Evolutionary conservation across 2,113 vertebrate species (phyloP).

Genomic region (Cepphus grylle): DNA sequence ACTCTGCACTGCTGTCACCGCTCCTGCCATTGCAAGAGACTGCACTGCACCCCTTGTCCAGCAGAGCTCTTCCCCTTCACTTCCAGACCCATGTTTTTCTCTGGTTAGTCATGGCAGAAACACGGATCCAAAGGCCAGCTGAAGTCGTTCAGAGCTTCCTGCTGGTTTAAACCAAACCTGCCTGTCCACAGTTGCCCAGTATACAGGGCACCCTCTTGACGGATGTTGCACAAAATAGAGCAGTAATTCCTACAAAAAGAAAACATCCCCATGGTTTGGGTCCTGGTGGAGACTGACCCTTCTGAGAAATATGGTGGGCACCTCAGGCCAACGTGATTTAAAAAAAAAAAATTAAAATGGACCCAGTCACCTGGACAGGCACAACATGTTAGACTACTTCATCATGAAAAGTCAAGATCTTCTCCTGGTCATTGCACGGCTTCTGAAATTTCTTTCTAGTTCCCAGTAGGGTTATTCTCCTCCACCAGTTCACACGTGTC

Average conservation of each 20-base stretch:
- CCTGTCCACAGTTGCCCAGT: neutral
- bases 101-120: neutral
- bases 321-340: neutral
- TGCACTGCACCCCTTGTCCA: neutral
- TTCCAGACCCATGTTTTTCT: neutral
- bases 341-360: neutral
- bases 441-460: neutral
- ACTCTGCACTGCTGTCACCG: neutral
- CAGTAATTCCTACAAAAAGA: neutral
- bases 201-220: neutral
- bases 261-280: neutral
- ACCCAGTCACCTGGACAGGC: neutral
- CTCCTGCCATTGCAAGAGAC: neutral
- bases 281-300: neutral
- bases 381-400: neutral
- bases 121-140: rapidly evolving
- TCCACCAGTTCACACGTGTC: rapidly evolving
- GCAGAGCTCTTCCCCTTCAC: neutral
- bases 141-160: neutral
- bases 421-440: neutral
- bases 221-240: neutral
- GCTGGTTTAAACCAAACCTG: neutral
- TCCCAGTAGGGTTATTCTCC: neutral
- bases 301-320: neutral
- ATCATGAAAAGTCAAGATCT: neutral